Evolutionary conservation across 1,140 invertebrate genomes (phyloP).

Genomic region (Pseudomyrmex dendroicus): DNA sequence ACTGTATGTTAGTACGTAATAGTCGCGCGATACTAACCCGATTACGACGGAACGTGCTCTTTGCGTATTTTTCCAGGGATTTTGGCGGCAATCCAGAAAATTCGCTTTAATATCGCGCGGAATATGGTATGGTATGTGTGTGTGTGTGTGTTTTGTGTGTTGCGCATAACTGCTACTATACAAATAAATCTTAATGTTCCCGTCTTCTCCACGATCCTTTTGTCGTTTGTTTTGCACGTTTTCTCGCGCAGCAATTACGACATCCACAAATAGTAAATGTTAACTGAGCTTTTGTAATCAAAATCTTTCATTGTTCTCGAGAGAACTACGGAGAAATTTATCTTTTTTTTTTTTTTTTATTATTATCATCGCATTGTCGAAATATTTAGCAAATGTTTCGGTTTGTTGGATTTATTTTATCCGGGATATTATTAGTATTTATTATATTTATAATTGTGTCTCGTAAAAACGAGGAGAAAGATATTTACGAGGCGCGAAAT

Average conservation of each 20-base stretch:
- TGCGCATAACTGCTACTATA: constrained; percentile 14
- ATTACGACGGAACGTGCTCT: constrained; percentile 41
- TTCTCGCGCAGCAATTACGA: constrained; percentile 28
- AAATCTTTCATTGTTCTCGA: constrained; percentile 43
- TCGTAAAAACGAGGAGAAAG: neutral
- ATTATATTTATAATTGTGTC: constrained; percentile 5
- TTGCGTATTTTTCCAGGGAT: constrained; percentile 48
- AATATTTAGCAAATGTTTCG: neutral
- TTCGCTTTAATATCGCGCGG: constrained; percentile 37
- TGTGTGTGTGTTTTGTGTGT: too few relatives aligned
- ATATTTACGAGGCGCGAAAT: neutral
- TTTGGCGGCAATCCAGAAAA: constrained; percentile 46
- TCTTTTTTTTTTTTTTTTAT: neutral
- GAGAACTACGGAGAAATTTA: constrained; percentile 36
- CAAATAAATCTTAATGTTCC: constrained; percentile 46
- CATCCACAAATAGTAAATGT: constrained; percentile 8
- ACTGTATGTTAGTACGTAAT: constrained; percentile 30
- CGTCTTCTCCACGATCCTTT: constrained; percentile 1
- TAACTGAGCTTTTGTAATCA: constrained; percentile 42
- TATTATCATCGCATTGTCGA: constrained; percentile 9
- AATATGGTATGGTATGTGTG: neutral
- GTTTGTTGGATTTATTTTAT: neutral
- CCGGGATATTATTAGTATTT: constrained; percentile 20
- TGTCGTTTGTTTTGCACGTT: constrained; percentile 12
- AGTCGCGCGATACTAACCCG: neutral